Percentiles rank a stretch among this genome's conserved stretches.
These are phyloP conservation scores for Oreocharis arfaki DNA, from an alignment of 2,113 vertebrate genomes.

Conservation along the genomic window DNA sequence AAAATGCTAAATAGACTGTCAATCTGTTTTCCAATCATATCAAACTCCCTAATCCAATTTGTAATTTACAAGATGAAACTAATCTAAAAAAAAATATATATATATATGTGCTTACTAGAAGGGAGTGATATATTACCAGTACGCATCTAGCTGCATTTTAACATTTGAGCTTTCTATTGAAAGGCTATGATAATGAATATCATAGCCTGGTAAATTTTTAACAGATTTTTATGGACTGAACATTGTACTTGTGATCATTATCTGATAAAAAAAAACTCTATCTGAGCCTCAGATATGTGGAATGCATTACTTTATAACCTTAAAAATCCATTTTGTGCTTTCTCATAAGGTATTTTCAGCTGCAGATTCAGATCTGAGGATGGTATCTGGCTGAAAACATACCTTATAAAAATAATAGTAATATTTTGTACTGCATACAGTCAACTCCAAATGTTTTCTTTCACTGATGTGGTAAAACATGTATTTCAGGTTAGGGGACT, in stretches of 20 bases:
- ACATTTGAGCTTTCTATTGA: not conserved
- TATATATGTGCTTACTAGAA: not conserved
- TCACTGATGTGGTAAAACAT: not conserved
- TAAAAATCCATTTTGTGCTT: conserved; percentile 20
- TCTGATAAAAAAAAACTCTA: not conserved
- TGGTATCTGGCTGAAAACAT: not conserved
- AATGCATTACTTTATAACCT: not conserved
- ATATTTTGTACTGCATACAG: not conserved
- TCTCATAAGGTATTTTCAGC: not conserved
- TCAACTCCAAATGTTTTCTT: not conserved
- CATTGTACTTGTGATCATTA: not conserved
- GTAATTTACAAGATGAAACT: conserved; percentile 54
- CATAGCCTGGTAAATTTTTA: conserved; percentile 27
- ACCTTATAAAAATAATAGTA: not conserved
- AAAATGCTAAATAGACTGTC: conserved; percentile 63
- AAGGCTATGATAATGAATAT: not conserved
- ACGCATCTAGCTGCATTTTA: not conserved
- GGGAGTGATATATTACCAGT: not conserved
- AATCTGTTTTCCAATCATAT: conserved; percentile 43
- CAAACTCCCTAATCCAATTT: conserved; percentile 48
- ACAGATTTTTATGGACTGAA: conserved; percentile 12
- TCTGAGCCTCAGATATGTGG: not conserved
- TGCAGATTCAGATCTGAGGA: not conserved
- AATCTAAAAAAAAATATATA: conserved; percentile 24
- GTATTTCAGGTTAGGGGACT: not conserved